Percentiles rank a stretch among this genome's conserved stretches.
phyloP scores from a whole-genome alignment of 2,797 vertebrate genomes.

The Sus cebifrons region DNA sequence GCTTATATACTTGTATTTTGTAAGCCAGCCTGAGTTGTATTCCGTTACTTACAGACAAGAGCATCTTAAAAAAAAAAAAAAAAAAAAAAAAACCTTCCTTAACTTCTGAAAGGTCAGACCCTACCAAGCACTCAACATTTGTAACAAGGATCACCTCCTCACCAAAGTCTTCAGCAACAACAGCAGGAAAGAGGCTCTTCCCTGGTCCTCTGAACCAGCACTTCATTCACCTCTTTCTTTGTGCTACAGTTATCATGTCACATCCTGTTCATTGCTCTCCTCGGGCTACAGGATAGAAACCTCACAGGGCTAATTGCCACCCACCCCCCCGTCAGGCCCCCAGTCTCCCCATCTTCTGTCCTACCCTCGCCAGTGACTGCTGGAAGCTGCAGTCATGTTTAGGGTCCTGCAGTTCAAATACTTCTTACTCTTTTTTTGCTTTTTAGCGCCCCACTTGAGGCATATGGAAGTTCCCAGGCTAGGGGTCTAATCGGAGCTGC shows the following conservation, averaged over 20 bases:
- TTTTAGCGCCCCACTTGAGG: too few species aligned
- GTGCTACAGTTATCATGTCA: not conserved
- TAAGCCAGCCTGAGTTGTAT: not conserved
- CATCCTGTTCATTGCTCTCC: constrained; percentile 44
- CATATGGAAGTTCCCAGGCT: too few species aligned
- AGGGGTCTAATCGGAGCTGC: too few species aligned
- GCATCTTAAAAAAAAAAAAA: not conserved
- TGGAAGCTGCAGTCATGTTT: constrained; percentile 2
- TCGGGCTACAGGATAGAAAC: constrained; percentile 49
- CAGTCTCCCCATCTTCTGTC: not conserved
- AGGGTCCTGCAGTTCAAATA: not conserved
- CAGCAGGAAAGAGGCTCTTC: not conserved
- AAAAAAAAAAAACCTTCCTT: not conserved
- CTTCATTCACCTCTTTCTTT: not conserved
- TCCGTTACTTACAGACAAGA: constrained; percentile 32
- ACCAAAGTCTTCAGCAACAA: not conserved
- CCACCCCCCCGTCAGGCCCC: not conserved
- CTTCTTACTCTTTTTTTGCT: too few species aligned
- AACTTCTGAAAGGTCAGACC: constrained; percentile 30
- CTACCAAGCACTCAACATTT: not conserved
- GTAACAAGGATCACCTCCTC: not conserved
- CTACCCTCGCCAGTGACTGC: not conserved
- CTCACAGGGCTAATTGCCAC: too few species aligned
- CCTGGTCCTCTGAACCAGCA: not conserved
- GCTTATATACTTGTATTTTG: not conserved